A percentile compares a stretch with the other conserved stretches of the same genome.
Evolutionary conservation across 2,888 invertebrate species (phyloP).

Genomic region (Agapetus fuscipes): DNA sequence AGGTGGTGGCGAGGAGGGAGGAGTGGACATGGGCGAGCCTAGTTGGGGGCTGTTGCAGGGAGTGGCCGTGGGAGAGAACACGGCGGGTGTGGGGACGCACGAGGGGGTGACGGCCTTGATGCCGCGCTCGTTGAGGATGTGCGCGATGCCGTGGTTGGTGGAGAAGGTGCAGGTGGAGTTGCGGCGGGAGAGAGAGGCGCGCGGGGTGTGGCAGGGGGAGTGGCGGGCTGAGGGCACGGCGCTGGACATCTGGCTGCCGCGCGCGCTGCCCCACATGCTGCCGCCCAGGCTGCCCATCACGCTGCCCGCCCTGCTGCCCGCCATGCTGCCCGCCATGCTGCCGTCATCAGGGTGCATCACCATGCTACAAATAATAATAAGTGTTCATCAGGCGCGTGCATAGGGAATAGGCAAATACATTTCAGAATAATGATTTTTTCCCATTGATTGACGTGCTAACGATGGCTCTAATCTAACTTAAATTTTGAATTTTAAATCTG

Average conservation of each 20-base stretch:
- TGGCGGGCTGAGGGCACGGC: slow-evolving; percentile 47
- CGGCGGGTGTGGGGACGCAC: slow-evolving; percentile 54
- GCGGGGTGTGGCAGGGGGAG: slow-evolving; percentile 34
- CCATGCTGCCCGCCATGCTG: slow-evolving; percentile 53
- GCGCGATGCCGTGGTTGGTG: slow-evolving; percentile 55
- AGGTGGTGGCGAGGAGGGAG: slow-evolving; percentile 50
- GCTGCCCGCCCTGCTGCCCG: slow-evolving; percentile 50
- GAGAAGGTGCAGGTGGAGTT: slow-evolving; percentile 74
- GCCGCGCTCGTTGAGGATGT: slow-evolving; percentile 69
- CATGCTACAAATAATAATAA: slow-evolving; percentile 58
- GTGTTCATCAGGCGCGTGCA: too few species aligned
- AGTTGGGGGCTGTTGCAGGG: slow-evolving; percentile 77
- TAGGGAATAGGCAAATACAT: too few species aligned
- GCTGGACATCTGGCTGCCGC: slow-evolving; percentile 57
- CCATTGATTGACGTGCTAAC: too few species aligned
- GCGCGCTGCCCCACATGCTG: slow-evolving; percentile 45
- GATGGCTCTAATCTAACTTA: too few species aligned
- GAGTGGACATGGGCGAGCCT: slow-evolving; percentile 46
- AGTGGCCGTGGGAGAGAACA: slow-evolving; percentile 74
- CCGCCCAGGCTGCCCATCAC: slow-evolving; percentile 46
- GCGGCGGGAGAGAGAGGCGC: slow-evolving; percentile 54
- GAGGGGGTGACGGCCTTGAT: slow-evolving; percentile 65
- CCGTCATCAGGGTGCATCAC: slow-evolving; percentile 86
- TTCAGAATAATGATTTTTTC: too few species aligned
- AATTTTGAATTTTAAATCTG: too few species aligned